A percentile compares a stretch with the other conserved stretches of the same genome.
phyloP scores from a whole-genome alignment of 2,113 vertebrate genomes.

The Nycticebus coucang region DNA sequence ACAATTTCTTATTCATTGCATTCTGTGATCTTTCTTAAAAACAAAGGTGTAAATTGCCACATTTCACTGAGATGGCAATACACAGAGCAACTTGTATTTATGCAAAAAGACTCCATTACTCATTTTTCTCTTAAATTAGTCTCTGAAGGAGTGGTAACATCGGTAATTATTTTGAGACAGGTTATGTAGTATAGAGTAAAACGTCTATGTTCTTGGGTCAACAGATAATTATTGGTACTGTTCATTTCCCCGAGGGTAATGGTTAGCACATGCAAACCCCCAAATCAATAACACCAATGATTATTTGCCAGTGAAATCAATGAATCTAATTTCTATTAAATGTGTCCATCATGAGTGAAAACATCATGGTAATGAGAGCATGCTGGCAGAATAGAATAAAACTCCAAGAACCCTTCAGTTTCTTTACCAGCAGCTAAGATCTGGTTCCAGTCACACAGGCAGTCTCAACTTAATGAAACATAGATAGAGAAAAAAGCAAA shows the following conservation, averaged over 20 bases:
- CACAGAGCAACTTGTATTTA: conserved; percentile 68
- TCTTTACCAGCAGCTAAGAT: not conserved
- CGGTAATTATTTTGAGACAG: conserved; percentile 76
- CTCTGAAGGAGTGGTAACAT: conserved; percentile 74
- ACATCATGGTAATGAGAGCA: not conserved
- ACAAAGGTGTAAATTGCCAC: conserved; percentile 73
- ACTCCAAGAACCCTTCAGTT: not conserved
- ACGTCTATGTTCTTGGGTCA: conserved; percentile 38
- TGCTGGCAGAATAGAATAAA: not conserved
- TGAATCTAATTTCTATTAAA: conserved; percentile 21
- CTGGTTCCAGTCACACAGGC: not conserved
- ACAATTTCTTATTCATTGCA: conserved; percentile 76
- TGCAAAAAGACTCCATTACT: conserved; percentile 77
- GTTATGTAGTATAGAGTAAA: conserved; percentile 44
- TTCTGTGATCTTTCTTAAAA: conserved; percentile 71
- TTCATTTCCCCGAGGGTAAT: conserved; percentile 75
- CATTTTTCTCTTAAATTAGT: conserved; percentile 78
- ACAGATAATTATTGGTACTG: conserved; percentile 69
- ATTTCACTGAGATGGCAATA: conserved; percentile 64
- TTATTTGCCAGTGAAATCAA: conserved; percentile 63
- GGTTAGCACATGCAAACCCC: not conserved
- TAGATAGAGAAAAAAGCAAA: not conserved
- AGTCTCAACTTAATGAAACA: not conserved
- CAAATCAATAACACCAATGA: conserved; percentile 62
- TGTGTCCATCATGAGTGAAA: conserved; percentile 22